Percentiles rank a stretch among this genome's conserved stretches.
phyloP scores from a whole-genome alignment of 2,797 vertebrate species.

The Channallabes apus region DNA sequence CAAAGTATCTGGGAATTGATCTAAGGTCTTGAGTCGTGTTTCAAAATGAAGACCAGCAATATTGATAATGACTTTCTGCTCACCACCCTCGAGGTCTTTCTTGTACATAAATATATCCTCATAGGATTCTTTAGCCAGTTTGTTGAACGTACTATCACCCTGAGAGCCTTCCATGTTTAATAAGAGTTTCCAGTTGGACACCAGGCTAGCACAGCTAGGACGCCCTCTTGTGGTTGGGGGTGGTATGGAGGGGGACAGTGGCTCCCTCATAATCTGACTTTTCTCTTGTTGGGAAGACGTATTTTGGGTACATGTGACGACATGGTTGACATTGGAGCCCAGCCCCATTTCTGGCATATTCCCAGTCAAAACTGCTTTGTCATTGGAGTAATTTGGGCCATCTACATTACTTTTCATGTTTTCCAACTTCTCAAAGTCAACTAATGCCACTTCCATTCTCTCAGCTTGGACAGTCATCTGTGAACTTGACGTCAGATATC shows the following conservation, averaged over 20 bases:
- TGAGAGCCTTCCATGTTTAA: conserved; percentile 79
- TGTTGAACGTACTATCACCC: conserved; percentile 83
- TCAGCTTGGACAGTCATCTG: conserved; percentile 61
- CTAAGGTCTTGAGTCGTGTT: conserved; percentile 88
- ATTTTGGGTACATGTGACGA: conserved; percentile 48
- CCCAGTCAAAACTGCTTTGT: conserved; percentile 69
- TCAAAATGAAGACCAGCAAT: conserved; percentile 93
- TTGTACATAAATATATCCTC: conserved; percentile 83
- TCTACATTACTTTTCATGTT: conserved; percentile 72
- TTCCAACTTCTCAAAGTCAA: conserved; percentile 84
- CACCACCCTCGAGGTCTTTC: conserved; percentile 79
- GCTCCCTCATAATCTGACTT: conserved; percentile 48
- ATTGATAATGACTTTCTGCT: conserved; percentile 92
- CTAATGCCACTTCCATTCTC: conserved; percentile 90
- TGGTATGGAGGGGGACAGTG: conserved; percentile 63
- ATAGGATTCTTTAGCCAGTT: conserved; percentile 78
- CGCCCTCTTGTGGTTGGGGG: conserved; percentile 64
- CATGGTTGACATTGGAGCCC: conserved; percentile 45
- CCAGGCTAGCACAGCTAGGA: conserved; percentile 78
- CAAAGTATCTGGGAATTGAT: conserved; percentile 91
- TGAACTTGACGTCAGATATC: conserved; percentile 24
- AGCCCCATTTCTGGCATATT: conserved; percentile 61
- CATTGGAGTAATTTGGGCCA: conserved; percentile 71
- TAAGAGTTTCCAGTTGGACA: conserved; percentile 85
- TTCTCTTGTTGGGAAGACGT: conserved; percentile 34